Base-by-base conservation (phyloP, 2,113 vertebrate genomes). In the Trochalopteron elliotii region DNA sequence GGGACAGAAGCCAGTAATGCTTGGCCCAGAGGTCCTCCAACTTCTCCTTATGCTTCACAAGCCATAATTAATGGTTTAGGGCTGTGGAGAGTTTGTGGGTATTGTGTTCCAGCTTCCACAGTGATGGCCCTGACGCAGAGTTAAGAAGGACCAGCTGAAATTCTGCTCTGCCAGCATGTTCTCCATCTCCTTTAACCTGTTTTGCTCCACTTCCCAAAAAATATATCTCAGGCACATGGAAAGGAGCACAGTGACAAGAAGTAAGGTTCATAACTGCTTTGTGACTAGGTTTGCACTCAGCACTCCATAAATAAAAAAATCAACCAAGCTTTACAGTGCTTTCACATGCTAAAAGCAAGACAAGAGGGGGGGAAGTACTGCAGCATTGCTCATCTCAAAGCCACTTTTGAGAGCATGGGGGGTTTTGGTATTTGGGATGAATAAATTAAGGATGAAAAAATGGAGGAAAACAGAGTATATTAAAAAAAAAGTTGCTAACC, bases 21-120 rank as follows among this genome's bases (percentile, higher is more conserved):
- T 94, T 94, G 95, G 92, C 95, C 90, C 90, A 93, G 79, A 70
- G 85, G 68, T 91, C 83, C 71, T 96, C 79, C 90, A 93, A 40
- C 79, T 94, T 96, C 92, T 92, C 72, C 90, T 96, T 90, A 88
- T 93, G 94, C 96, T 96, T 95, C 90, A 71, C 88, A 81, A 89
- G 56, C 88, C 60, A 27, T 96, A 96, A 95, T 96, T 95, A 95
- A 97, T 95, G 90, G 92, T 56, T 95, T 86, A 88, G 72, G 35
- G 52, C 78, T 80, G 82, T 45, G 82, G 88, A 96, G 87, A 80
- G 69, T 90, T 93, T 81, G 16, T 70, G 71, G 63, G 60, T 90
- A 64, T 96, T 93, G 83, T 88, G 76, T 86, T 83, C 52, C 92
- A 93, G 79, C 93, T 83, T 89, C 83, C 93, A 70, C 79, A 87